Conservation (phyloP, 2,113 vertebrate genomes). For the Heteronetta atricapilla region DNA sequence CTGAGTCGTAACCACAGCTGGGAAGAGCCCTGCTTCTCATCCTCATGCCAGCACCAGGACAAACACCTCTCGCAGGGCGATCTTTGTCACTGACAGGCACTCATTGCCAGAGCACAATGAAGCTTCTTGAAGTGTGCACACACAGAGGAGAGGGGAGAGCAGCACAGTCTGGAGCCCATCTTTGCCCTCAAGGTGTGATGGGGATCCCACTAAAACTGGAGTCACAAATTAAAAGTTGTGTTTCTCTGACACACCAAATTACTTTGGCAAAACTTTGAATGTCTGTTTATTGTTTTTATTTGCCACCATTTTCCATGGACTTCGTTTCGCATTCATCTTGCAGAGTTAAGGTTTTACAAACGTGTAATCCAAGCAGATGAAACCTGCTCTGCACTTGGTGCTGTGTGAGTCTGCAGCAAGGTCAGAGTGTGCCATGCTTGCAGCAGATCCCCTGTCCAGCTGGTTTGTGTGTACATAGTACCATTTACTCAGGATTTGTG, state of each 20-base stretch:
- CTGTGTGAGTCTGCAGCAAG: neutral
- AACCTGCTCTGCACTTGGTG: neutral
- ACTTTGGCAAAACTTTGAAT: neutral
- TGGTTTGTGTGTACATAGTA: too few relatives aligned
- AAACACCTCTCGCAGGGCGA: neutral
- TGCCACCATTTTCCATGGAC: neutral
- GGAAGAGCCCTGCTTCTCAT: rapidly evolving
- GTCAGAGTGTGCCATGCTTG: neutral
- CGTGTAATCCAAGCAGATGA: neutral
- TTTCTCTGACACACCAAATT: neutral
- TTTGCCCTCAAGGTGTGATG: neutral
- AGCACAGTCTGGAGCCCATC: neutral
- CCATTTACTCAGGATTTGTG: neutral
- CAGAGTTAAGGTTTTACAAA: neutral
- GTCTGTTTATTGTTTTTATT: neutral
- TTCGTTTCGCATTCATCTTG: neutral
- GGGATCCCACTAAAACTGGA: neutral
- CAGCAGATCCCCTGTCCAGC: neutral
- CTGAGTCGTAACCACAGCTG: neutral
- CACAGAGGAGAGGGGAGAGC: neutral
- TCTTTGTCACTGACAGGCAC: neutral
- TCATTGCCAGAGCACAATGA: rapidly evolving
- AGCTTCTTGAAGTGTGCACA: neutral
- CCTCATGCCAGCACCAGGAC: neutral
- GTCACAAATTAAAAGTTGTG: neutral